Conservation (phyloP, 2,888 invertebrate genomes). For the Sphaerophoria rueppellii region DNA sequence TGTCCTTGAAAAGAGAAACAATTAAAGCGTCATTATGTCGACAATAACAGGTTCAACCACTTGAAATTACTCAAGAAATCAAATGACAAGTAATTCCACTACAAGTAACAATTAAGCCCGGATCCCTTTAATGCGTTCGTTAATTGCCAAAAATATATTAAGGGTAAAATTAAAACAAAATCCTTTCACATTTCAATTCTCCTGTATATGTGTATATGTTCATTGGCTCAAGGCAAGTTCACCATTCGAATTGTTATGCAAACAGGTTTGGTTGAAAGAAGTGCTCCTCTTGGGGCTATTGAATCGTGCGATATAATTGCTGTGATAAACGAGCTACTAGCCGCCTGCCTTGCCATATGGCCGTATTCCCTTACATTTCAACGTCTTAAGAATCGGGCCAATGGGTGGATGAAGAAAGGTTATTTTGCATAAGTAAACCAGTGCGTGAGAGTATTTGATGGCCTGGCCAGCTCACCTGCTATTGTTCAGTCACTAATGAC, state of each 20-base stretch:
- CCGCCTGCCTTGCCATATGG: constrained; percentile 17
- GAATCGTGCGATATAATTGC: constrained; percentile 33
- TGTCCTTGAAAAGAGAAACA: constrained; percentile 53
- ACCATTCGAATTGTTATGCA: constrained; percentile 41
- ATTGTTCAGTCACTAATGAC: constrained; percentile 60
- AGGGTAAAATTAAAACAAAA: constrained; percentile 21
- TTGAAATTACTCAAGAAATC: constrained; percentile 59
- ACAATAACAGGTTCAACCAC: constrained; percentile 50
- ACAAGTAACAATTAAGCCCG: constrained; percentile 57
- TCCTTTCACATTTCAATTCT: constrained; percentile 18
- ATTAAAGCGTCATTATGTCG: constrained; percentile 65
- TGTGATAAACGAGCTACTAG: background rate
- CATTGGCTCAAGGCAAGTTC: background rate
- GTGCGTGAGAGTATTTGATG: constrained; percentile 15
- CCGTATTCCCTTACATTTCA: constrained; percentile 25
- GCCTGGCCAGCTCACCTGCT: constrained; percentile 26
- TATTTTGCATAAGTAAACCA: constrained; percentile 33
- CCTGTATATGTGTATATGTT: background rate
- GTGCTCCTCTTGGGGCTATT: constrained; percentile 10
- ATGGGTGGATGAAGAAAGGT: constrained; percentile 17
- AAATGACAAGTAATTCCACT: constrained; percentile 60
- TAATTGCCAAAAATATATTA: constrained; percentile 57
- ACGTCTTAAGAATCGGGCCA: constrained; percentile 15
- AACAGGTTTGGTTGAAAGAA: constrained; percentile 37
- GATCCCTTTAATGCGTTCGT: constrained; percentile 53